A percentile compares a stretch with the other conserved stretches of the same genome.
phyloP scores from a whole-genome alignment of 2,113 vertebrate species.

The Drymodes brunneopygia region DNA sequence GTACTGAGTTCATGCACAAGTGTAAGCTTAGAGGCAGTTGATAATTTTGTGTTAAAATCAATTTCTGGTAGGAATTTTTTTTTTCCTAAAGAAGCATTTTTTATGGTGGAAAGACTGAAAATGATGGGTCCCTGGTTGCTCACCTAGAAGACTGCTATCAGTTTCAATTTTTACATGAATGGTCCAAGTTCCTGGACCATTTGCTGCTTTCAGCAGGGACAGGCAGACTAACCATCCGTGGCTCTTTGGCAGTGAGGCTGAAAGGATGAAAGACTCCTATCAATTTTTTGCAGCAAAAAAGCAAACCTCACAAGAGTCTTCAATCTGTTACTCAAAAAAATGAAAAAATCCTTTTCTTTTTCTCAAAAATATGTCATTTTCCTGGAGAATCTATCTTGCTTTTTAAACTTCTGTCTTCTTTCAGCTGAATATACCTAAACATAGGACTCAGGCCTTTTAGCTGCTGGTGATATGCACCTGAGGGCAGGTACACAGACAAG shows the following conservation, averaged over 20 bases:
- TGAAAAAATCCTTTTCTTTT: background rate
- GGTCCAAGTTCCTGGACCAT: background rate
- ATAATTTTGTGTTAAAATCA: background rate
- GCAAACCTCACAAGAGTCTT: background rate
- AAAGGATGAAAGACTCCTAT: constrained; percentile 9
- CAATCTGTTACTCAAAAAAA: background rate
- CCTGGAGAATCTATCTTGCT: background rate
- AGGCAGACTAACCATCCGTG: background rate
- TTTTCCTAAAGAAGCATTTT: background rate
- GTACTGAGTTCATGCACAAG: background rate
- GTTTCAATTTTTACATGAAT: constrained; percentile 21
- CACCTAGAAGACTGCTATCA: constrained; percentile 1
- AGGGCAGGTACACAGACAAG: background rate
- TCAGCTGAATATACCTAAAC: background rate
- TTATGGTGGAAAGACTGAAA: background rate
- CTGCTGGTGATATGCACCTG: background rate
- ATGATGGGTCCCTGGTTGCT: background rate
- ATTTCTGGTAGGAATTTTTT: background rate
- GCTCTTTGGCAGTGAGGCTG: background rate
- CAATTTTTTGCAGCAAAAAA: background rate
- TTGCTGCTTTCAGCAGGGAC: constrained; percentile 37
- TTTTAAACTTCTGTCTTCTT: background rate
- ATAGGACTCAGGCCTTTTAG: background rate
- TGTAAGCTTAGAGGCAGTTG: background rate
- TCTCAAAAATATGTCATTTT: background rate